Evolutionary conservation across 2,797 vertebrate species (phyloP).

Genomic region (Parambassis ranga): DNA sequence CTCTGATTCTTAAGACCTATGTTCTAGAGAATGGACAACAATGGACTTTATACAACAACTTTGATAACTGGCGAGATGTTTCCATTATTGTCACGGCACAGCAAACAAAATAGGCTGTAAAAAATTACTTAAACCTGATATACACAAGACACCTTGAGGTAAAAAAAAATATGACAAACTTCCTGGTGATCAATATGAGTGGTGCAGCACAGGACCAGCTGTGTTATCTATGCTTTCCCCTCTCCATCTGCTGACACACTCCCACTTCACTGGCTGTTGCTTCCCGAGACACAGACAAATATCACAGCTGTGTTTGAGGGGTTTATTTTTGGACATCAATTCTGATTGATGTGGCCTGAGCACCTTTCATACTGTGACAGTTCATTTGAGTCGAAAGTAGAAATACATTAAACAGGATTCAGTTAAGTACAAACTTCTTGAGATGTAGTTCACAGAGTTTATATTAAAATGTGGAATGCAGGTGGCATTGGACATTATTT

Average conservation of each 20-base stretch:
- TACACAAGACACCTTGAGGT: slow-evolving; percentile 9
- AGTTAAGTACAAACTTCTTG: neutral
- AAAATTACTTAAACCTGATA: neutral
- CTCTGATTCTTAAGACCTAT: too few relatives aligned
- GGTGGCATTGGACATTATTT: too few relatives aligned
- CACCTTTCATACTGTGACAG: neutral
- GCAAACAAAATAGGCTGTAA: neutral
- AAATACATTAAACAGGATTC: neutral
- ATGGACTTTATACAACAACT: too few relatives aligned
- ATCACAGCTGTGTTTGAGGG: slow-evolving; percentile 50
- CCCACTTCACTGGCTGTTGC: slow-evolving; percentile 55
- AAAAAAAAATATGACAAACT: slow-evolving; percentile 34
- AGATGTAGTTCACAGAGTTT: neutral
- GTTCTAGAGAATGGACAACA: too few relatives aligned
- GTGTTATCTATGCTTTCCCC: slow-evolving; percentile 52
- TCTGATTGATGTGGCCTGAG: slow-evolving; percentile 48
- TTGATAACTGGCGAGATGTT: too few relatives aligned
- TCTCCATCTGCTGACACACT: slow-evolving; percentile 68
- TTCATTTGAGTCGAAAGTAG: slow-evolving; percentile 14
- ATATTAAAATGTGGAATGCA: too few relatives aligned
- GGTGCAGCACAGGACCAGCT: slow-evolving; percentile 56
- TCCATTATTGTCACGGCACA: too few relatives aligned
- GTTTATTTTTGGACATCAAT: slow-evolving; percentile 40
- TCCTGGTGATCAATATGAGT: slow-evolving; percentile 54
- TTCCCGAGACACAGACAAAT: slow-evolving; percentile 47